phyloP scores from a whole-genome alignment of 2,797 vertebrate genomes.

The Semaprochilodus insignis region DNA sequence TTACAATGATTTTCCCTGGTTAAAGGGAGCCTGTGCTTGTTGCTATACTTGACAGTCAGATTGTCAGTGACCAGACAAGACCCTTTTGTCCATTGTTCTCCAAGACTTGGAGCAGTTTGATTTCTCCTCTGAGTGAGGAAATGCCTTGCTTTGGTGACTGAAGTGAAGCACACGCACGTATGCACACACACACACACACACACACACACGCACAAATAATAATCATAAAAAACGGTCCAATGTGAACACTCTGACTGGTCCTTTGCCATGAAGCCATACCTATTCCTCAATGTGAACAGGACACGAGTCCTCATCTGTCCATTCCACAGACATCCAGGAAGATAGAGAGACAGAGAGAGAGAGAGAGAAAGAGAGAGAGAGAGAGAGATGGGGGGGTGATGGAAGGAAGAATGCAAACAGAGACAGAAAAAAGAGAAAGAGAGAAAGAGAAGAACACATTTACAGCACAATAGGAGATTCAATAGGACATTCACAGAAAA shows the following conservation, averaged over 20 bases:
- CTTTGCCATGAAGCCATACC: conserved; percentile 80
- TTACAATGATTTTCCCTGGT: no score
- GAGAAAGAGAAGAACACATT: conserved; percentile 78
- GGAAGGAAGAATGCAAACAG: conserved; percentile 61
- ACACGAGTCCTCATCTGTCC: conserved; percentile 92
- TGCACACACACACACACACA: no score
- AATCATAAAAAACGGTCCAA: not conserved
- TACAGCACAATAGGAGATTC: conserved; percentile 76
- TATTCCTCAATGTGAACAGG: conserved; percentile 96
- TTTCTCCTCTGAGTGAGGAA: not conserved
- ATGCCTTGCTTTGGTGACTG: conserved; percentile 28
- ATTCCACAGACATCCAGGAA: conserved; percentile 80
- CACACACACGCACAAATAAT: no score
- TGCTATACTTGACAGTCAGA: not conserved
- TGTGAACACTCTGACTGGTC: conserved; percentile 3
- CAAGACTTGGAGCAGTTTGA: conserved; percentile 9
- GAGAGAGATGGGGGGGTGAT: conserved; percentile 55
- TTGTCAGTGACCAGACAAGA: not conserved
- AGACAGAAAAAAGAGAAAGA: conserved; percentile 63
- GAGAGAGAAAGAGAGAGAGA: no score
- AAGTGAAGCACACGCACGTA: not conserved
- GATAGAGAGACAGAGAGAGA: conserved; percentile 61
- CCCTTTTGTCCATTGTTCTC: conserved; percentile 29
- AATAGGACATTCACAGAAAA: conserved; percentile 69
- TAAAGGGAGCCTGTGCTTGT: not conserved